These are phyloP conservation scores for Dallia pectoralis DNA, from an alignment of 2,797 vertebrate genomes.

Conservation along the genomic window DNA sequence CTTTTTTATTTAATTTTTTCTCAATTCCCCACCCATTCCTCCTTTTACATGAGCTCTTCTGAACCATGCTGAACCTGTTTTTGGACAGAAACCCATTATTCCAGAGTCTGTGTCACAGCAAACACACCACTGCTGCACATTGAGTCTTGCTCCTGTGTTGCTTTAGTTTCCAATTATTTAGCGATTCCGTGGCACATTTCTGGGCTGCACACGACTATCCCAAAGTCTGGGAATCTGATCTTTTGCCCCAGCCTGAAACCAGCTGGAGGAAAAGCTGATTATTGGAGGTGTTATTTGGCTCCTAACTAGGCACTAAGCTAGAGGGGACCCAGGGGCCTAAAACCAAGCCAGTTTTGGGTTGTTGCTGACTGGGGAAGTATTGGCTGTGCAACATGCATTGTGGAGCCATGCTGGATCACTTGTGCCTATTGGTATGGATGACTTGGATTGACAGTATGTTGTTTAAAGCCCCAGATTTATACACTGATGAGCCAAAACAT, in stretches of 20 bases:
- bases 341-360: slow-evolving; percentile 7
- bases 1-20: neutral
- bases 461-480: neutral
- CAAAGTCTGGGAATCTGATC: slow-evolving; percentile 36
- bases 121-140: neutral
- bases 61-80: neutral
- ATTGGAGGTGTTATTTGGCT: slow-evolving; percentile 41
- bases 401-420: slow-evolving; percentile 13
- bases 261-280: slow-evolving; percentile 34
- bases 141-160: slow-evolving; percentile 13
- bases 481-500: too few species aligned
- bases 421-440: neutral
- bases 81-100: neutral
- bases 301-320: slow-evolving; percentile 31
- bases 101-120: neutral
- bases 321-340: slow-evolving; percentile 15
- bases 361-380: slow-evolving; percentile 13
- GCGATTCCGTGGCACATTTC: slow-evolving; percentile 16
- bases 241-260: slow-evolving; percentile 1
- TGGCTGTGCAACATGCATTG: neutral
- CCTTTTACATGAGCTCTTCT: neutral
- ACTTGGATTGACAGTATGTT: neutral
- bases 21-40: neutral
- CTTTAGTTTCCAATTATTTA: slow-evolving; percentile 26
- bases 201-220: slow-evolving; percentile 7